Evolutionary conservation across 2,113 vertebrate species (phyloP), one percentile per base, ranked within the genome.

Genomic region (Ia io): DNA sequence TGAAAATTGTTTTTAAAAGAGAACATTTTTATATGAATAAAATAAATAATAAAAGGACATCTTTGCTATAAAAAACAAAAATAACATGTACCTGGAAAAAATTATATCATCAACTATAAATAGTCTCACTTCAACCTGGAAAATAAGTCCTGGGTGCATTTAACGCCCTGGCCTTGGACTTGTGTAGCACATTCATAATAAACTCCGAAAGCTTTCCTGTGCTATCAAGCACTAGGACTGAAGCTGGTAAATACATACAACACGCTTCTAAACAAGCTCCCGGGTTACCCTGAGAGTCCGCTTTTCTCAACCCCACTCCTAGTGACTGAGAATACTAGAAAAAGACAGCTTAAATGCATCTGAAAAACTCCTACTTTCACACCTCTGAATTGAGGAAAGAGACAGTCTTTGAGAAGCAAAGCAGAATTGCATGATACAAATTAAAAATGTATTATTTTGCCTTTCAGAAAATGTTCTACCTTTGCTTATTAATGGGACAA

Each of bases 51-150:
- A 88, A 88, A 12, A 70, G 56, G 40, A 53, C 18, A 82, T 2
- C 9, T 35, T 53, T 65, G 70, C 32, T 20, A 87, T 73, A 37
- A 93, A 95, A 65, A 84, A 93, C 16, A 91, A 93, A 90, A 96
- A 35, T 5, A 79, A 95, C 71, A 73, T 67, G 35, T 1, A 93
- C 51, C 1, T 11, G 56, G 91, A 71, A 59, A 84, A 94, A 93
- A 91, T 70, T 78, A 1, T 44, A 56, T 18, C 17, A 67, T 6
- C 22, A 47, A 44, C 47, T 17, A 56, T 16, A 78, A 69, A 51
- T 11, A 90, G 51, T 42, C 23, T n/a, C 18, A 40, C 10, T 90
- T 65, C 13, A 70, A 88, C 28, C 56, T 88, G 63, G 61, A 94
- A 88, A 77, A 76, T 51, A 74, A 71, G 25, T 14, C 63, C 35